Evolutionary conservation across 1,140 invertebrate genomes (phyloP).

Genomic region (Calliopsis andreniformis): DNA sequence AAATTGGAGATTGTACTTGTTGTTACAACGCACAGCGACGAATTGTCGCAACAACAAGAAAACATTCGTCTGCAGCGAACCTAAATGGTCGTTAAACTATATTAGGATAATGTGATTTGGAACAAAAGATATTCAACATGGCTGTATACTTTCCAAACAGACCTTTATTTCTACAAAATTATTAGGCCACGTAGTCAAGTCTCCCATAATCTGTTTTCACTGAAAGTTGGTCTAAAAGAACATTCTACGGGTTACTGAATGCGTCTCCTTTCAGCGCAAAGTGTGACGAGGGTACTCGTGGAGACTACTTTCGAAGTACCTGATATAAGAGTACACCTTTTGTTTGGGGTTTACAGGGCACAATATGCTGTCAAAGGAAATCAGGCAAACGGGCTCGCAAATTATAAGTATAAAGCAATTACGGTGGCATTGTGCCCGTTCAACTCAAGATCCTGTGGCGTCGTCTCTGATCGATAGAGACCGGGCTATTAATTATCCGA

Average conservation of each 20-base stretch:
- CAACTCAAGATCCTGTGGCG: slow-evolving; percentile 48
- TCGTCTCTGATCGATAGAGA: slow-evolving; percentile 63
- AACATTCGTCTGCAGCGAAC: no score
- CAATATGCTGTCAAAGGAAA: slow-evolving; percentile 36
- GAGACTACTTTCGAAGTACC: neutral
- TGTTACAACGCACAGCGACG: no score
- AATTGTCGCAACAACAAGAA: no score
- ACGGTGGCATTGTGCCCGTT: slow-evolving; percentile 59
- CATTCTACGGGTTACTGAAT: neutral
- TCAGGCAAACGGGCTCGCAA: slow-evolving; percentile 39
- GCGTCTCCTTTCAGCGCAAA: neutral
- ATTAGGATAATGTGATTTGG: no score
- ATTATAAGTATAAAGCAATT: slow-evolving; percentile 71
- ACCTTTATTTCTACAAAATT: no score
- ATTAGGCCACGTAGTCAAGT: neutral
- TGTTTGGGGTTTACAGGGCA: slow-evolving; percentile 36
- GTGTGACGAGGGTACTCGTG: neutral
- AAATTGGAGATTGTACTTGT: no score
- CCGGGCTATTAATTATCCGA: slow-evolving; percentile 72
- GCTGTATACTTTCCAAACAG: no score
- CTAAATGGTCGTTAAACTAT: no score
- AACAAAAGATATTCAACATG: no score
- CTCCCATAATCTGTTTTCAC: slow-evolving; percentile 16
- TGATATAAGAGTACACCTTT: slow-evolving; percentile 9
- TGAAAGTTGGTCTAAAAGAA: slow-evolving; percentile 25